A percentile compares a stretch with the other conserved stretches of the same genome.
These are phyloP conservation scores for Stenchaetothrips biformis DNA, from an alignment of 2,888 invertebrate genomes.

Conservation along the genomic window DNA sequence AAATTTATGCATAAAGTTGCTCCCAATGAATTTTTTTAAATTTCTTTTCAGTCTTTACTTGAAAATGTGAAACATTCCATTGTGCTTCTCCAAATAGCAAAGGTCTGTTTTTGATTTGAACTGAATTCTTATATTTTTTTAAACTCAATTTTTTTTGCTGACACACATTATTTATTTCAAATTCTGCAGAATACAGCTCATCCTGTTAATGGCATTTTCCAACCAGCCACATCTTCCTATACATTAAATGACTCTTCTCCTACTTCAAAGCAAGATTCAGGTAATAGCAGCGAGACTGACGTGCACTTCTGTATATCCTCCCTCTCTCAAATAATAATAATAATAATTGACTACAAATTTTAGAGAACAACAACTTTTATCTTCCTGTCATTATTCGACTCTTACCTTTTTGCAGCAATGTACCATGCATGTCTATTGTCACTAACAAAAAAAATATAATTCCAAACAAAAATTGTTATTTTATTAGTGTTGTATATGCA, in stretches of 20 bases:
- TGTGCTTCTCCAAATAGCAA: slow-evolving; percentile 94
- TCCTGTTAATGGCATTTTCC: slow-evolving; percentile 85
- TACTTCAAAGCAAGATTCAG: slow-evolving; percentile 11
- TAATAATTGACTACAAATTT: no score
- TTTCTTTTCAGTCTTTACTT: slow-evolving; percentile 72
- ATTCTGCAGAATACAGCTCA: slow-evolving; percentile 73
- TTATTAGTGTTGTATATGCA: no score
- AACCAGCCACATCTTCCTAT: slow-evolving; percentile 42
- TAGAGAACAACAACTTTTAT: no score
- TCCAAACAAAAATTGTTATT: no score
- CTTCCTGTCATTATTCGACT: no score
- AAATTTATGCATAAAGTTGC: not conserved
- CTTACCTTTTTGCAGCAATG: no score
- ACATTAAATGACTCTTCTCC: slow-evolving; percentile 35
- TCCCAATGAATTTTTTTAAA: not conserved
- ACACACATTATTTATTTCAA: not conserved
- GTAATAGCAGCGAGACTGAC: not conserved
- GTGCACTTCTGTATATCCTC: no score
- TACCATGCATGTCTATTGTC: not conserved
- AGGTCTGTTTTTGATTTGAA: slow-evolving; percentile 53
- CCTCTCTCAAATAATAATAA: no score
- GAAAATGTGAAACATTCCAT: slow-evolving; percentile 98
- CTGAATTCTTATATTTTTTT: slow-evolving; percentile 31
- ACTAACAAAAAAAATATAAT: not conserved
- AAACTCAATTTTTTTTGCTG: not conserved